Percentiles rank a stretch among this genome's conserved stretches.
phyloP scores from a whole-genome alignment of 2,888 invertebrate genomes.

The Bimastos eiseni region DNA sequence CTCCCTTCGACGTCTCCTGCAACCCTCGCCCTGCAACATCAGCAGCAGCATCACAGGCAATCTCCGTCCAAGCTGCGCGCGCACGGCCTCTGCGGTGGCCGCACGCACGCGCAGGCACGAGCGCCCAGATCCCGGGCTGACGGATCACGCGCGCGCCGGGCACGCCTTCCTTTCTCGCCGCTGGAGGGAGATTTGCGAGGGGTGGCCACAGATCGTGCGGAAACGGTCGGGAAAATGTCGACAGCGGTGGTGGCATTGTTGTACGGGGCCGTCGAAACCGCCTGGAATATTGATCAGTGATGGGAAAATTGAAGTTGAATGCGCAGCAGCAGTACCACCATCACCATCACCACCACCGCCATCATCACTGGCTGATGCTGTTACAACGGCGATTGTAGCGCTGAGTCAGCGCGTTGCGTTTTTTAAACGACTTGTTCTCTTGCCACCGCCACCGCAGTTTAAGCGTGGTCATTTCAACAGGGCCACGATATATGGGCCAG shows the following conservation, averaged over 20 bases:
- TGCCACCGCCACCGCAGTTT: no score
- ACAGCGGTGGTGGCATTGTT: background rate
- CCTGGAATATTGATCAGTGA: background rate
- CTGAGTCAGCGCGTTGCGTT: background rate
- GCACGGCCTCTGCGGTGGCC: background rate
- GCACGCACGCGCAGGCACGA: background rate
- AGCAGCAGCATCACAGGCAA: no score
- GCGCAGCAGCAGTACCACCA: background rate
- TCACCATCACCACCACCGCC: background rate
- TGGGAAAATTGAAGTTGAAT: background rate
- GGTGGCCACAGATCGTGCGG: background rate
- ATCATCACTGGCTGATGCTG: background rate
- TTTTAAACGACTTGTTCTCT: background rate
- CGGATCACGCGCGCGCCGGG: background rate
- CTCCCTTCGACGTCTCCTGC: background rate
- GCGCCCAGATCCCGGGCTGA: background rate
- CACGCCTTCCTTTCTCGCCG: background rate
- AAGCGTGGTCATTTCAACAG: no score
- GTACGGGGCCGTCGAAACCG: background rate
- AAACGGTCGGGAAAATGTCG: conserved; percentile 9
- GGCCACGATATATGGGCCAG: background rate
- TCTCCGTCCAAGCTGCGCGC: background rate
- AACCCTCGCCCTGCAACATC: no score
- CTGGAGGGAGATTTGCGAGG: background rate
- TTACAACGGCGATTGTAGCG: background rate